These are phyloP conservation scores for Drusus annulatus DNA, from an alignment of 1,140 invertebrate species.

Conservation along the genomic window DNA sequence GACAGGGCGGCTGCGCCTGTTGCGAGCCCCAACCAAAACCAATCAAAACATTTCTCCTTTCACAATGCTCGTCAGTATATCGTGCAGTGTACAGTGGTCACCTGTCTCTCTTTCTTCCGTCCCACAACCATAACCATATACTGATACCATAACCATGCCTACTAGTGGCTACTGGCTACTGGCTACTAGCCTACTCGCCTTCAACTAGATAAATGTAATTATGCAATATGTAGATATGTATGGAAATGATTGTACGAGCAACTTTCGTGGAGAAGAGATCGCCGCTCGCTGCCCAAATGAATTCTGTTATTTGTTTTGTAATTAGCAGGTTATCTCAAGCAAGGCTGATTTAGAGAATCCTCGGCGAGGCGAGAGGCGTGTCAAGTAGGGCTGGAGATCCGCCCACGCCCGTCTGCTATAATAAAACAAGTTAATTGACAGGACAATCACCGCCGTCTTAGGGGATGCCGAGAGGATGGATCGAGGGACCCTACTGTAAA, in stretches of 20 bases:
- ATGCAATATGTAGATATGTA: no score
- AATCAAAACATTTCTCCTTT: background rate
- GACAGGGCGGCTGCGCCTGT: background rate
- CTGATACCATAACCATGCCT: no score
- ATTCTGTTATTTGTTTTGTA: background rate
- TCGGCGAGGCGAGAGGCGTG: background rate
- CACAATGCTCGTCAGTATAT: background rate
- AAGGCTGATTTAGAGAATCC: background rate
- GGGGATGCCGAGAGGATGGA: no score
- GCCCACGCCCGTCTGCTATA: conserved; percentile 2
- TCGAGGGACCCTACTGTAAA: no score
- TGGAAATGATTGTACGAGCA: no score
- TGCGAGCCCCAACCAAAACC: background rate
- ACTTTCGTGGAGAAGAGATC: no score
- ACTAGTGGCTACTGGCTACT: no score
- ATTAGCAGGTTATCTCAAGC: background rate
- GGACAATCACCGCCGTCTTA: no score
- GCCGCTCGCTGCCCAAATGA: background rate
- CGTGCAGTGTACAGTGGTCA: background rate
- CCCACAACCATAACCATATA: background rate
- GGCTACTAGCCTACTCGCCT: background rate
- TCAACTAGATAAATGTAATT: background rate
- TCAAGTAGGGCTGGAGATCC: background rate
- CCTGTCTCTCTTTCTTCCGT: background rate
- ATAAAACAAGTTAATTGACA: no score